Conservation (phyloP, 2,113 vertebrate genomes). For the Pheucticus melanocephalus region DNA sequence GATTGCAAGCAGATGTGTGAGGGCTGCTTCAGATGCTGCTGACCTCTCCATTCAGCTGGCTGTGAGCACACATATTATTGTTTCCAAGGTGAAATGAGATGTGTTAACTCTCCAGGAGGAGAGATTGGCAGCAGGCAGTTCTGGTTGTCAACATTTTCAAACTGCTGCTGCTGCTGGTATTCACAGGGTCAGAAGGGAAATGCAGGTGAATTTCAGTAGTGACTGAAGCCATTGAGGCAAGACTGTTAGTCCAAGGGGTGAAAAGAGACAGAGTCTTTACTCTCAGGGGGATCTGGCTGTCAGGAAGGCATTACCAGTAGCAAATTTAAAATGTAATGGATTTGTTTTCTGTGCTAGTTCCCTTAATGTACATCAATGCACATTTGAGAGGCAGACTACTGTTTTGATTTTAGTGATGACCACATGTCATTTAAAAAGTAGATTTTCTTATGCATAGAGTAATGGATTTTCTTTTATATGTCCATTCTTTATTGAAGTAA, state of each 20-base stretch:
- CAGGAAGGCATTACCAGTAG: not conserved
- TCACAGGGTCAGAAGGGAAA: not conserved
- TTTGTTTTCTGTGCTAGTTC: not conserved
- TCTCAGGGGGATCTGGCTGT: not conserved
- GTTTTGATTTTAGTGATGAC: not conserved
- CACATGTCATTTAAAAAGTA: not conserved
- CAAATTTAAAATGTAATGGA: not conserved
- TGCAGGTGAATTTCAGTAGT: not conserved
- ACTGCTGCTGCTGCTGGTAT: not conserved
- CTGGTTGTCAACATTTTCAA: not conserved
- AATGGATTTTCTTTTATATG: not conserved
- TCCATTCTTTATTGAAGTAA: not conserved
- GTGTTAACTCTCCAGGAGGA: not conserved
- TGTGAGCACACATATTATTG: not conserved
- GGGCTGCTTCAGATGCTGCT: not conserved
- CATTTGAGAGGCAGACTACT: not conserved
- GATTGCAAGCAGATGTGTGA: conserved; percentile 12
- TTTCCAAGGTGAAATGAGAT: not conserved
- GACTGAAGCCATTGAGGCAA: not conserved
- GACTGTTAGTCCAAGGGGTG: too few species aligned
- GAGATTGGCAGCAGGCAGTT: not conserved
- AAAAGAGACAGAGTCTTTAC: not conserved
- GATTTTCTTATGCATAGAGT: not conserved
- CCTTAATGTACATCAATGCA: not conserved
- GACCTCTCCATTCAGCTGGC: not conserved